Evolutionary conservation across 2,113 vertebrate genomes (phyloP).

Genomic region (Hypocryptadius cinnamomeus): DNA sequence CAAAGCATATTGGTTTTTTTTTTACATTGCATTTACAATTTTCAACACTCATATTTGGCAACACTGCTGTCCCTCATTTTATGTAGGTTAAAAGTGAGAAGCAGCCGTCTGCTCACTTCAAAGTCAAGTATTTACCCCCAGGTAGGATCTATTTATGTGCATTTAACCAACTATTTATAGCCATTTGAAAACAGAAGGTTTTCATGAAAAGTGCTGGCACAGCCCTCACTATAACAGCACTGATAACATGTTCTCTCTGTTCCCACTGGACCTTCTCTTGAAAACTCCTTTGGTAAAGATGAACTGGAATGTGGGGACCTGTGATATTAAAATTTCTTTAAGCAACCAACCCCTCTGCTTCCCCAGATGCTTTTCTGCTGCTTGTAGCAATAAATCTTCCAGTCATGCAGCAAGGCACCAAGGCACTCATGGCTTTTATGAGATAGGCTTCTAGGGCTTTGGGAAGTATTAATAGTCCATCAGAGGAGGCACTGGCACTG

Average conservation of each 20-base stretch:
- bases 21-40: slow-evolving; percentile 34
- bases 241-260: not conserved
- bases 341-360: not conserved
- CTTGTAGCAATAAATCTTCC: slow-evolving; percentile 52
- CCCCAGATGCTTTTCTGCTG: slow-evolving; percentile 18
- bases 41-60: not conserved
- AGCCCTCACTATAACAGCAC: not conserved
- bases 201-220: not conserved
- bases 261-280: slow-evolving; percentile 16
- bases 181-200: not conserved
- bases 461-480: slow-evolving; percentile 39
- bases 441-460: slow-evolving; percentile 4
- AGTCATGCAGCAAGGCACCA: not conserved
- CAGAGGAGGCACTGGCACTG: slow-evolving; percentile 2
- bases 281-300: not conserved
- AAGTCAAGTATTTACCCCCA: slow-evolving; percentile 41
- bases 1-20: slow-evolving; percentile 46
- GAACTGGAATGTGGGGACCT: not conserved
- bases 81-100: slow-evolving; percentile 47
- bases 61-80: slow-evolving; percentile 9
- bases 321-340: not conserved
- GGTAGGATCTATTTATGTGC: slow-evolving; percentile 32
- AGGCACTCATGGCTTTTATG: slow-evolving; percentile 41
- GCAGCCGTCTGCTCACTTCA: slow-evolving; percentile 40
- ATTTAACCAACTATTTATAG: slow-evolving; percentile 36